Conservation (phyloP, 92 coral and sea anemone genomes). For the Paragorgia papillata region DNA sequence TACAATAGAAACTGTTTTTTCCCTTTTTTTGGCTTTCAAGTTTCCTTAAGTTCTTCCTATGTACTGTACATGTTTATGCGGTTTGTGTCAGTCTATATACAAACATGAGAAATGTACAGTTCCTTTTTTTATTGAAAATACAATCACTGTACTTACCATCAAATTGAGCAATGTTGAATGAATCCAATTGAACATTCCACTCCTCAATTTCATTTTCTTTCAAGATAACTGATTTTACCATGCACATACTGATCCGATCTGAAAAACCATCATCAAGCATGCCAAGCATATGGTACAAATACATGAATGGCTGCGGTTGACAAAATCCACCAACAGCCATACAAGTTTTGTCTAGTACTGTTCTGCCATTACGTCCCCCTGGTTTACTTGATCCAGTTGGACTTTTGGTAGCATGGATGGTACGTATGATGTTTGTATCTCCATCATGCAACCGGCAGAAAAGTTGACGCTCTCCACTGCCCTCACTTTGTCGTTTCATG, state of each 20-base stretch:
- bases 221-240: background rate
- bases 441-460: conserved; percentile 36
- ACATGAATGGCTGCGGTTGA: conserved; percentile 18
- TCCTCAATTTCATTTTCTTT: conserved; percentile 15
- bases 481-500: conserved; percentile 34
- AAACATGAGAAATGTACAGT: too few relatives aligned
- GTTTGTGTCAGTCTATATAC: too few relatives aligned
- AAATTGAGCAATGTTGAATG: background rate
- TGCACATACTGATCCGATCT: conserved; percentile 9
- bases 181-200: background rate
- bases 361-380: background rate
- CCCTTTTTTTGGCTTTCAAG: too few relatives aligned
- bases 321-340: conserved; percentile 20
- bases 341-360: conserved; percentile 5
- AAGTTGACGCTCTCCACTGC: conserved; percentile 35
- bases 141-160: background rate
- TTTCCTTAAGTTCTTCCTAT: too few relatives aligned
- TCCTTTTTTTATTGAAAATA: too few relatives aligned
- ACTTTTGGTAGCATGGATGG: conserved; percentile 11
- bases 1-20: too few relatives aligned
- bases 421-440: background rate
- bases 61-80: too few relatives aligned
- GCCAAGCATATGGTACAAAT: conserved; percentile 6
- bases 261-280: conserved; percentile 16
- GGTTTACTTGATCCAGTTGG: too few relatives aligned